phyloP scores from a whole-genome alignment of 64 coral and sea anemone genomes.

The Astreopora myriophthalma region DNA sequence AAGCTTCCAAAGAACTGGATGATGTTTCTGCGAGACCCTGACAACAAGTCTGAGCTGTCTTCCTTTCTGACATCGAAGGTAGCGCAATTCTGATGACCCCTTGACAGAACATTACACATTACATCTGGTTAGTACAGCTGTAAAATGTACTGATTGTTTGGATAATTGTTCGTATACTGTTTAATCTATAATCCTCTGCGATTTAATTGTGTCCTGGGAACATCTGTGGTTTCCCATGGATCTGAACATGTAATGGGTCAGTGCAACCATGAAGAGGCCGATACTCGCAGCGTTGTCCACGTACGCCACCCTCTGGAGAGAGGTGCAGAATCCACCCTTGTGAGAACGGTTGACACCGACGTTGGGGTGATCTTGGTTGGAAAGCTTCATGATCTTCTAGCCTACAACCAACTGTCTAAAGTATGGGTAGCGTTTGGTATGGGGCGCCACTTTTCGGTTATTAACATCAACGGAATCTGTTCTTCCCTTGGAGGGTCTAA shows the following conservation, averaged over 20 bases:
- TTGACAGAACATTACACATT: conserved; percentile 39
- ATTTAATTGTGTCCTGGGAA: conserved; percentile 13
- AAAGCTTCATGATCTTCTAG: conserved; percentile 54
- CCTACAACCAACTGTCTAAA: background rate
- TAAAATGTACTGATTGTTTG: background rate
- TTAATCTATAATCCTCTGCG: background rate
- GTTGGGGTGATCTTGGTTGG: conserved; percentile 62
- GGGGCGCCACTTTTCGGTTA: background rate
- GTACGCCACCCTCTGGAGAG: conserved; percentile 22
- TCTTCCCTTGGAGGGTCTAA: conserved; percentile 39
- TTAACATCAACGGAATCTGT: background rate
- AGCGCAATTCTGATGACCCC: conserved; percentile 5
- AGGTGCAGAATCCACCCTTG: conserved; percentile 34
- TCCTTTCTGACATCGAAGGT: conserved; percentile 45
- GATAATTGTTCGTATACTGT: background rate
- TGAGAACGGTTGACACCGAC: conserved; percentile 66
- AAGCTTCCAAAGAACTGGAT: conserved; percentile 70
- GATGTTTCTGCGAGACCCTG: conserved; percentile 44
- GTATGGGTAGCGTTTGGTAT: conserved; percentile 64
- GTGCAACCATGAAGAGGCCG: conserved; percentile 68
- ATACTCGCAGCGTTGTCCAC: conserved; percentile 53
- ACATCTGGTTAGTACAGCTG: conserved; percentile 45
- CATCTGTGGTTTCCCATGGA: conserved; percentile 54
- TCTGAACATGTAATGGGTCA: conserved; percentile 26
- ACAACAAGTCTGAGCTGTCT: conserved; percentile 68